Base-by-base conservation (phyloP, 1,140 invertebrate species). In the Dendrolimus kikuchii region DNA sequence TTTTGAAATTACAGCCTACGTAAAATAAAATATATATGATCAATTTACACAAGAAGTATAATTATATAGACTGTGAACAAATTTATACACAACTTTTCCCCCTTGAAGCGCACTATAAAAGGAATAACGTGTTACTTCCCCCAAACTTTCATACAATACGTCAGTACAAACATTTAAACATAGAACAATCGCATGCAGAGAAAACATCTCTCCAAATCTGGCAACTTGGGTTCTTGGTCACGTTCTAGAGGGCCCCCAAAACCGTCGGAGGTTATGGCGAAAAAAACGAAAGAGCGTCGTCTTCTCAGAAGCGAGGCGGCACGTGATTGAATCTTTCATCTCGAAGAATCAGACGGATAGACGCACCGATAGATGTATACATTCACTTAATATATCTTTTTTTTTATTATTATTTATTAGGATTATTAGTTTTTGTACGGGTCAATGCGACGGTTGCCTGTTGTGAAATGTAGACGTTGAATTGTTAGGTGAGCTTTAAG, bases 251-350 rank as follows among this genome's bases (percentile, higher is more conserved):
- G 68, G 55, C 49, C 70, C 68, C 74, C 62, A 71, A 74, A 75
- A 68, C 62, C 65, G 65, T 70, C 65, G 60, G 68, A 63, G 23
- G 23, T 51, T 62, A 65, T 68, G 58, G 67, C 57, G 53, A 53
- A 71, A 62, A 73, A 64, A 63, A 61, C 53, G 37, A 52, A 46
- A 44, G n/a, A 5, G 7, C 40, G 51, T 54, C 58, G 58, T 60
- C 66, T 79, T 81, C 78, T 76, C 62, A 65, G 74, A 81, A 79
- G 62, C 66, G 53, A 46, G 52, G 52, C 53, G 55, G 63, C 46
- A 68, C 72, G 69, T 81, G 78, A 81, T 81, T 74, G 72, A 79
- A 79, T 81, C 67, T 75, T 76, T 72, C 72, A 74, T 77, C 69
- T 76, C 50, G 53, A 62, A 60, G 58, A 59, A 66, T 68, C 71